Evolutionary conservation across 2,888 invertebrate genomes (phyloP).

Genomic region (Drosophila quinaria): DNA sequence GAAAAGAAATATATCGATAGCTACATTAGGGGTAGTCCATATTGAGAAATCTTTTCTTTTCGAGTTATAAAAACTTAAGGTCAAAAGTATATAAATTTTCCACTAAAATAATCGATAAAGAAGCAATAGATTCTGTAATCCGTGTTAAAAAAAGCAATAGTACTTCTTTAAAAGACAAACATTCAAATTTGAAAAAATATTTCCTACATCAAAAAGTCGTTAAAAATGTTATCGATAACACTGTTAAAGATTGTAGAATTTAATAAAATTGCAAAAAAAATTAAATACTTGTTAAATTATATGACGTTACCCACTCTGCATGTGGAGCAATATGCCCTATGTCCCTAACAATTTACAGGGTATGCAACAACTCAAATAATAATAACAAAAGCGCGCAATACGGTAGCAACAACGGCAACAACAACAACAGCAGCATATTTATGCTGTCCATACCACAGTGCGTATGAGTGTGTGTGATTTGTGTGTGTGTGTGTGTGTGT

Average conservation of each 20-base stretch:
- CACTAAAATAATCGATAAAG: background rate
- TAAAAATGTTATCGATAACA: slow-evolving; percentile 2
- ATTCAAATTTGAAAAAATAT: no score
- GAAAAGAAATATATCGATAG: background rate
- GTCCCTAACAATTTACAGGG: slow-evolving; percentile 24
- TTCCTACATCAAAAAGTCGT: background rate
- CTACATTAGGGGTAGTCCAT: background rate
- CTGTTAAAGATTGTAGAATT: background rate
- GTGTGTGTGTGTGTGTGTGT: slow-evolving; percentile 22
- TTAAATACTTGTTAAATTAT: no score
- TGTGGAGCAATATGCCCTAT: slow-evolving; percentile 6
- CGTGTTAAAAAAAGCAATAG: background rate
- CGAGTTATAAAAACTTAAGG: background rate
- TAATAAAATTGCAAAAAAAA: background rate
- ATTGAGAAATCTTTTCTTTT: background rate
- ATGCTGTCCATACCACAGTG: slow-evolving; percentile 36
- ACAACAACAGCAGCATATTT: slow-evolving; percentile 36
- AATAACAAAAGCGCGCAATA: slow-evolving; percentile 71
- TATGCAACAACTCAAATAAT: slow-evolving; percentile 64
- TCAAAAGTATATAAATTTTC: background rate
- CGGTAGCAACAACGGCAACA: slow-evolving; percentile 52
- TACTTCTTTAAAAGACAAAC: no score
- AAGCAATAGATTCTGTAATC: background rate
- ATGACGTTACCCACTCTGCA: no score
- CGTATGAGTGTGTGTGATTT: slow-evolving; percentile 6